A percentile compares a stretch with the other conserved stretches of the same genome.
Conservation (phyloP, 2,888 invertebrate species). For the Macrosiphum euphorbiae region DNA sequence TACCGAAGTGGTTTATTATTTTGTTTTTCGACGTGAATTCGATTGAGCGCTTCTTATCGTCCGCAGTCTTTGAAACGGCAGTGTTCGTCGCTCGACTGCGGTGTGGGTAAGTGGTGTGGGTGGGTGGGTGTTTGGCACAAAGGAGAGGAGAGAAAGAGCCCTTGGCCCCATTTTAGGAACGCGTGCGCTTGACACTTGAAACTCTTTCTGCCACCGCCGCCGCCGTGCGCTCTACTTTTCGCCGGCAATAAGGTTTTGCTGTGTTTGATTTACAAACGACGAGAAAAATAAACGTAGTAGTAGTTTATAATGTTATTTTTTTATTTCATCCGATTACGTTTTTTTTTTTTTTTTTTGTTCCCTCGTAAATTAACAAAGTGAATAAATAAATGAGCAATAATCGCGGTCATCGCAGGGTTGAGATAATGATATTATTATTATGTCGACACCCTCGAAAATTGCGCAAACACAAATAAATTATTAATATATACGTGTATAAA, state of each 20-base stretch:
- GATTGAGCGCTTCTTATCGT: conserved; percentile 33
- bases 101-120: not conserved
- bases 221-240: conserved; percentile 44
- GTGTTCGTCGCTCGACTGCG: not conserved
- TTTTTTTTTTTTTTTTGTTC: too few species aligned
- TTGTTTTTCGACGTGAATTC: conserved; percentile 6
- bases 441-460: not conserved
- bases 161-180: conserved; percentile 59
- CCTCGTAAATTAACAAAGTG: not conserved
- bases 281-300: not conserved
- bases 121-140: not conserved
- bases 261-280: conserved; percentile 39
- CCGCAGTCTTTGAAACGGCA: not conserved
- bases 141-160: conserved; percentile 47
- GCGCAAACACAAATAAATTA: not conserved
- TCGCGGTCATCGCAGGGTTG: not conserved
- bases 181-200: conserved; percentile 62
- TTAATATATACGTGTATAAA: not conserved
- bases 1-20: not conserved
- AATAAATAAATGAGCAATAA: not conserved
- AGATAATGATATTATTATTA: not conserved
- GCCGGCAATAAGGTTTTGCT: conserved; percentile 22
- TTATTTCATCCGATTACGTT: not conserved
- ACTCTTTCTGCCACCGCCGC: conserved; percentile 28
- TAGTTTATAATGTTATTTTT: not conserved